These are phyloP conservation scores for Pachyseris speciosa DNA, from an alignment of 64 coral and sea anemone genomes.

Conservation along the genomic window DNA sequence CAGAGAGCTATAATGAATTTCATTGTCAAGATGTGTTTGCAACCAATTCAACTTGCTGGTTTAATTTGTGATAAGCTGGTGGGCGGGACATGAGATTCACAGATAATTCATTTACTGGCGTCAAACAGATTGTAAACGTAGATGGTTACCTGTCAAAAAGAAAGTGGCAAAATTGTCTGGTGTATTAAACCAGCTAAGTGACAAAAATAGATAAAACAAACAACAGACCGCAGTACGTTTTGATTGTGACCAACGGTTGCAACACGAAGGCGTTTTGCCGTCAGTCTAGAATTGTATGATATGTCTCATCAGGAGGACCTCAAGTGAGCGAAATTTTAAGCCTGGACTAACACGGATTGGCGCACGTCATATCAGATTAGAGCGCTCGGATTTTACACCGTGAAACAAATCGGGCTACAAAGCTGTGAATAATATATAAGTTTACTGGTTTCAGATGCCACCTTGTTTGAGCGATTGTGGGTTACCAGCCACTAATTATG, in stretches of 20 bases:
- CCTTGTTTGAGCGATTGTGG: conserved; percentile 2
- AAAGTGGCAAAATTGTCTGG: background rate
- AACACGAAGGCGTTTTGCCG: background rate
- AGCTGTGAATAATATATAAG: background rate
- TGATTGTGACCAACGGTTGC: background rate
- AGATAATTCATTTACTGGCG: background rate
- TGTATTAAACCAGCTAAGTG: background rate
- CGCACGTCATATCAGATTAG: no score
- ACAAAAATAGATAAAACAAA: background rate
- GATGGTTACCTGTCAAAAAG: background rate
- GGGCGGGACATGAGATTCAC: background rate
- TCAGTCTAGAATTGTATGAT: no score
- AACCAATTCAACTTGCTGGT: background rate
- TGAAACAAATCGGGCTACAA: background rate
- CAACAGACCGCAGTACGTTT: background rate
- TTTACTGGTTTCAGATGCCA: conserved; percentile 19
- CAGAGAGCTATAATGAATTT: no score
- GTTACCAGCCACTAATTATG: conserved; percentile 2
- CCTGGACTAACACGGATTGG: no score
- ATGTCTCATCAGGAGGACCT: background rate
- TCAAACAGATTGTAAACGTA: background rate
- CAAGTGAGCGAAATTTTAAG: background rate
- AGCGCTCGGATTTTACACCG: no score
- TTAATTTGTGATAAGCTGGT: no score
- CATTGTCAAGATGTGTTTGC: background rate